Conservation (phyloP, 2,797 vertebrate species). For the Enteromius unitaeniatus region DNA sequence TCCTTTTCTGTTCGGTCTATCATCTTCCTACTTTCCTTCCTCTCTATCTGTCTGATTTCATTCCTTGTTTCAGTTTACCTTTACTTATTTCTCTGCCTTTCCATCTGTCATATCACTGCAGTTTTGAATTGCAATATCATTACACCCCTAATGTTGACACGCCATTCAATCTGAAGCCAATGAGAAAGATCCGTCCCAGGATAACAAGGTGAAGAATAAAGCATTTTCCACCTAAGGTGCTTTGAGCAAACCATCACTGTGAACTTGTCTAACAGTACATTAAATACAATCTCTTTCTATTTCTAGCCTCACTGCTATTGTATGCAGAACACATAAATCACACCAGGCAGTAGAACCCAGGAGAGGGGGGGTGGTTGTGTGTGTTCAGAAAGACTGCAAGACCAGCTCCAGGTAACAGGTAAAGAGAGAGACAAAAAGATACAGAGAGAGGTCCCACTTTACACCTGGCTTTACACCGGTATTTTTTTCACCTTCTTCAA, state of each 20-base stretch:
- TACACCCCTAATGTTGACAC: background rate
- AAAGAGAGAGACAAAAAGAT: slow-evolving; percentile 21
- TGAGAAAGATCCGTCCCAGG: slow-evolving; percentile 5
- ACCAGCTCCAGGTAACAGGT: slow-evolving; percentile 8
- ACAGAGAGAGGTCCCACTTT: slow-evolving; percentile 39
- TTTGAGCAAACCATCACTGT: slow-evolving; percentile 29
- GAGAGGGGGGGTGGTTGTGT: slow-evolving; percentile 50
- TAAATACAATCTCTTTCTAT: slow-evolving; percentile 35
- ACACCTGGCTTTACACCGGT: slow-evolving; percentile 54
- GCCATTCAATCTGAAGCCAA: background rate
- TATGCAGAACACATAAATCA: slow-evolving; percentile 59
- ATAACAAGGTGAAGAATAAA: background rate
- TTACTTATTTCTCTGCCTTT: background rate
- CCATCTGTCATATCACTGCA: background rate
- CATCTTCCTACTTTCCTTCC: background rate
- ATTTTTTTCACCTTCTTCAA: slow-evolving; percentile 36
- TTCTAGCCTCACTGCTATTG: slow-evolving; percentile 33
- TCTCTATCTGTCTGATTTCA: background rate
- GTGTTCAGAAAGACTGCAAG: slow-evolving; percentile 26
- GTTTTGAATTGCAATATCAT: background rate
- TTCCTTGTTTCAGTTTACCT: background rate
- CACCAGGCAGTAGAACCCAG: slow-evolving; percentile 35
- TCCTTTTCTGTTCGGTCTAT: background rate
- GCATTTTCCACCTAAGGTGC: background rate
- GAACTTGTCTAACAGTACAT: slow-evolving; percentile 39